phyloP scores from a whole-genome alignment of 2,797 vertebrate genomes.

The Spondyliosoma cantharus region DNA sequence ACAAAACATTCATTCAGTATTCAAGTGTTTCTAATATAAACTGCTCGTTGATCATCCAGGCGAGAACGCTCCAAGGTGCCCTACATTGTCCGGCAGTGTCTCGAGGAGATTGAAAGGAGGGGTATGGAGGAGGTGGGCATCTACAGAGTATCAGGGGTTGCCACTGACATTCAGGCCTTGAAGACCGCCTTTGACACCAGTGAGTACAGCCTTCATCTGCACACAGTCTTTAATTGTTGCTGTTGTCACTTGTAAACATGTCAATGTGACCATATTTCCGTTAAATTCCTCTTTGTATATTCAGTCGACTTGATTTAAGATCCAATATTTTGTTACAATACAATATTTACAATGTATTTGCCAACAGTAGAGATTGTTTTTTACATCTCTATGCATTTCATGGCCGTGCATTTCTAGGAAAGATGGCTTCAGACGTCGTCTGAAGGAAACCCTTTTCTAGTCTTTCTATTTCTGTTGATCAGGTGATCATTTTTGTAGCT shows the following conservation, averaged over 20 bases:
- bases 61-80: conserved; percentile 98
- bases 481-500: conserved; percentile 41
- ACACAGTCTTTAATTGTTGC: neutral
- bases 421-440: neutral
- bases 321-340: no score
- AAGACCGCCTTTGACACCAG: conserved; percentile 98
- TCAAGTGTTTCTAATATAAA: neutral
- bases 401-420: conserved; percentile 36
- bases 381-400: neutral
- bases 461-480: conserved; percentile 39
- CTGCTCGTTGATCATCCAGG: conserved; percentile 72
- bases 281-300: no score
- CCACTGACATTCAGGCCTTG: conserved; percentile 96
- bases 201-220: conserved; percentile 80
- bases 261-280: no score
- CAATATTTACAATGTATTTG: neutral
- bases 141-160: conserved; percentile 96
- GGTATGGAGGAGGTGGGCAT: conserved; percentile 99
- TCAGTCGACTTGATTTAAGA: neutral
- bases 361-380: neutral
- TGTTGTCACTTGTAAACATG: neutral
- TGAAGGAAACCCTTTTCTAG: conserved; percentile 25
- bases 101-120: conserved; percentile 97
- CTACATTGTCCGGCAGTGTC: conserved; percentile 97
- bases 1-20: neutral